A percentile compares a stretch with the other conserved stretches of the same genome.
phyloP scores from a whole-genome alignment of 2,888 invertebrate species.

The Pocota personata region DNA sequence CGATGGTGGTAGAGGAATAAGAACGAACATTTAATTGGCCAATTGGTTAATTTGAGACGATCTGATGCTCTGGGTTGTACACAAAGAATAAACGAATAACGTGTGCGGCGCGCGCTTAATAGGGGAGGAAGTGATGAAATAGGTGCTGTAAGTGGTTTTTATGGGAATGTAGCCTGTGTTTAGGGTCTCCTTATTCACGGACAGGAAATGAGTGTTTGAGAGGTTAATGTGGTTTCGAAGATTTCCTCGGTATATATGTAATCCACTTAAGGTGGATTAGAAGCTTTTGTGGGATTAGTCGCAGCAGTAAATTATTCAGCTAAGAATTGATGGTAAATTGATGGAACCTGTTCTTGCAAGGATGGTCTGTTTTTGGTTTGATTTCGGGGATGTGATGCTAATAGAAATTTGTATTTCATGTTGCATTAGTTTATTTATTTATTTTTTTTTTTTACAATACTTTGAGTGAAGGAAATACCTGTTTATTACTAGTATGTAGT shows the following conservation, averaged over 20 bases:
- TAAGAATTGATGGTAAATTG: conserved; percentile 4
- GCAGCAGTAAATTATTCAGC: conserved; percentile 30
- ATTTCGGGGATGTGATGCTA: not conserved
- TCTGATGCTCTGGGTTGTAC: conserved; percentile 17
- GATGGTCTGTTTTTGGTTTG: not conserved
- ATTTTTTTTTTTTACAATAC: too few relatives aligned
- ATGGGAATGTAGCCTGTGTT: conserved; percentile 29
- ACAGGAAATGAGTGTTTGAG: conserved; percentile 43
- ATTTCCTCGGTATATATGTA: conserved; percentile 16
- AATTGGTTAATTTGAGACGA: conserved; percentile 65
- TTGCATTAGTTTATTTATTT: too few relatives aligned
- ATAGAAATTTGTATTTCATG: too few relatives aligned
- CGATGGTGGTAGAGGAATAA: not conserved
- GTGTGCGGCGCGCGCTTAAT: conserved; percentile 18
- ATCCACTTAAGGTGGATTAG: conserved; percentile 15
- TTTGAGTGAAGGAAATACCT: too few relatives aligned
- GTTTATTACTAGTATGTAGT: too few relatives aligned
- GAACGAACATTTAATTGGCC: conserved; percentile 61
- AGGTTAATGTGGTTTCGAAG: conserved; percentile 56
- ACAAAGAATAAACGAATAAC: conserved; percentile 26
- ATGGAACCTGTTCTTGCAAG: not conserved
- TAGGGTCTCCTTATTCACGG: conserved; percentile 31
- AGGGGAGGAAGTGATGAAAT: conserved; percentile 42
- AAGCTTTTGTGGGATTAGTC: conserved; percentile 27
- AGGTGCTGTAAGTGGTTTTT: conserved; percentile 66